A percentile compares a stretch with the other conserved stretches of the same genome.
These are phyloP conservation scores for Crypturellus undulatus DNA, from an alignment of 2,113 vertebrate genomes.

Conservation along the genomic window DNA sequence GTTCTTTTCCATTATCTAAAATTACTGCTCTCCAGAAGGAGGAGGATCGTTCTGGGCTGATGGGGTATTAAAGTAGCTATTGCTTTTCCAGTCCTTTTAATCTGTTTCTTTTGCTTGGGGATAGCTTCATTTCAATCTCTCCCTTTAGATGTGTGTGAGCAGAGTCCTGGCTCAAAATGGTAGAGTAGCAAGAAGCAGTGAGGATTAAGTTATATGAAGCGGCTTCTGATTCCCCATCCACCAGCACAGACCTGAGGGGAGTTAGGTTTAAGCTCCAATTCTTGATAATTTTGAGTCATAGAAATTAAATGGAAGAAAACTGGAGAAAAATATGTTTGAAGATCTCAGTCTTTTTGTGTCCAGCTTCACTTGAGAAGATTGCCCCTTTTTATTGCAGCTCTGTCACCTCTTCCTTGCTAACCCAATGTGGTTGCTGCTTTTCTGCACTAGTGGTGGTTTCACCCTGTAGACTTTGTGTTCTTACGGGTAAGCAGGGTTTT, in stretches of 20 bases:
- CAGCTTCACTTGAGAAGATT: not conserved
- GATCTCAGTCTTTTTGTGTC: not conserved
- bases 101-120: not conserved
- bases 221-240: not conserved
- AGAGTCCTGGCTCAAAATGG: not conserved
- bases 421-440: rapidly evolving
- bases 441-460: not conserved
- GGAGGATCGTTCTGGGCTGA: not conserved
- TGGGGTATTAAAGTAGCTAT: not conserved
- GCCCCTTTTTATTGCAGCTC: not conserved
- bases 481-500: rapidly evolving
- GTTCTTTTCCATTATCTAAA: not conserved
- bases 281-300: not conserved
- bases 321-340: not conserved
- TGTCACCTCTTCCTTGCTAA: not conserved
- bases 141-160: not conserved
- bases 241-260: not conserved
- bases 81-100: not conserved
- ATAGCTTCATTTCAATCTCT: not conserved
- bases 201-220: not conserved
- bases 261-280: constrained; percentile 1
- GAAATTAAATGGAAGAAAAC: not conserved
- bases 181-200: not conserved
- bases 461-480: rapidly evolving
- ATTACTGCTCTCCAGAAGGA: not conserved